Base-by-base conservation (phyloP, 2,888 invertebrate genomes). In the Byasa hedistus region DNA sequence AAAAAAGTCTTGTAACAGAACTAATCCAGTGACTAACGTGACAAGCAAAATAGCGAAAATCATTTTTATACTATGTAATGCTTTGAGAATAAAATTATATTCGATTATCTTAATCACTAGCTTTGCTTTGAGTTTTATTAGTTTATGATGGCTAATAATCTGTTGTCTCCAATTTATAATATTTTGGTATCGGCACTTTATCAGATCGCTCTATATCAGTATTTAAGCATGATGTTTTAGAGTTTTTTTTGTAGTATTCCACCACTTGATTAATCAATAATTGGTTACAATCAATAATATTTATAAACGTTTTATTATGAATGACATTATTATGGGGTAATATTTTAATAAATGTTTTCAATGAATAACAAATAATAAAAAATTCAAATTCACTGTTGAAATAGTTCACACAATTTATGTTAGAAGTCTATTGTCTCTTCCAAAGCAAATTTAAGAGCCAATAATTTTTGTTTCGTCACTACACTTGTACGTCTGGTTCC, bases 1-100 rank as follows among this genome's bases (percentile, higher is more conserved):
- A 24, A 71, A 52, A 54, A 68, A 69, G 36, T 76, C 72, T 51
- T 75, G 68, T 17, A 73, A 55, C 23, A 75, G 69, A 57, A 75
- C 68, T 27, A 76, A 71, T 59, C 61, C 69, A 22, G 69, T 61
- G 32, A 74, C 68, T 70, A 76, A 71, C 69, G 72, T 68, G 64
- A 75, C 61, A 61, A 75, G 63, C 54, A 70, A 66, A 57, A 76
- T 22, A 48, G 72, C 39, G 10, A 73, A 21, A 68, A 75, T 66
- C 78, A 78, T 78, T 62, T 68, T 70, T 22, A 51, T 15, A 7
- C 7, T 15, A 12, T 10, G 48, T 7, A 48, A 48, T 7, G 19
- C n/a, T 48, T 48, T n/a, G n/a, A 15, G 7, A n/a, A 22, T 1
- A 22, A 54, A 15, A 22, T 54, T 3, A 22, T 54, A 12, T 7